Percentiles rank a stretch among this genome's conserved stretches.
Evolutionary conservation across 2,888 invertebrate genomes (phyloP).

Genomic region (Acanthosepion lycidas): DNA sequence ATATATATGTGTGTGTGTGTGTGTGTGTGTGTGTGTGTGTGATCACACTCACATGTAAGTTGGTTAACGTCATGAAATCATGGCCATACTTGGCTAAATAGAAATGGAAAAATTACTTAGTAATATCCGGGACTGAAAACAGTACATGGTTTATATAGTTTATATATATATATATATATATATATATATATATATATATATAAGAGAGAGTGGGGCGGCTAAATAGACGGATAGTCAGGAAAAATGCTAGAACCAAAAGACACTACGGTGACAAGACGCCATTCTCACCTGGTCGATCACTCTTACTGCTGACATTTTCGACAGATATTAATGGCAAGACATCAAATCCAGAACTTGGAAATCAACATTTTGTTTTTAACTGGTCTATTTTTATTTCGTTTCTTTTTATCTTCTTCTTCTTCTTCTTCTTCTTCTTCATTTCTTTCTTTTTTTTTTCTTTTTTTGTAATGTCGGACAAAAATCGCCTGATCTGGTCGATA

Average conservation of each 20-base stretch:
- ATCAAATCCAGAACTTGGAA: neutral
- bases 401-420: too few species aligned
- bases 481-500: slow-evolving; percentile 23
- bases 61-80: neutral
- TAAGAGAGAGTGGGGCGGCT: too few species aligned
- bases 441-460: too few species aligned
- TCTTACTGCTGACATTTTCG: neutral
- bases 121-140: neutral
- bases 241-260: neutral
- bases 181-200: neutral
- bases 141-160: neutral
- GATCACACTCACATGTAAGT: neutral
- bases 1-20: neutral
- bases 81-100: neutral
- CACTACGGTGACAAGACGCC: neutral
- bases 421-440: too few species aligned
- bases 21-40: neutral
- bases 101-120: neutral
- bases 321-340: neutral
- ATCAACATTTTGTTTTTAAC: slow-evolving; percentile 2
- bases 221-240: neutral
- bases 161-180: too few species aligned
- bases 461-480: neutral
- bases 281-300: neutral
- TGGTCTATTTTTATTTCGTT: neutral